These are phyloP conservation scores for Astreopora myriophthalma DNA, from an alignment of 64 coral and sea anemone species.

Conservation along the genomic window DNA sequence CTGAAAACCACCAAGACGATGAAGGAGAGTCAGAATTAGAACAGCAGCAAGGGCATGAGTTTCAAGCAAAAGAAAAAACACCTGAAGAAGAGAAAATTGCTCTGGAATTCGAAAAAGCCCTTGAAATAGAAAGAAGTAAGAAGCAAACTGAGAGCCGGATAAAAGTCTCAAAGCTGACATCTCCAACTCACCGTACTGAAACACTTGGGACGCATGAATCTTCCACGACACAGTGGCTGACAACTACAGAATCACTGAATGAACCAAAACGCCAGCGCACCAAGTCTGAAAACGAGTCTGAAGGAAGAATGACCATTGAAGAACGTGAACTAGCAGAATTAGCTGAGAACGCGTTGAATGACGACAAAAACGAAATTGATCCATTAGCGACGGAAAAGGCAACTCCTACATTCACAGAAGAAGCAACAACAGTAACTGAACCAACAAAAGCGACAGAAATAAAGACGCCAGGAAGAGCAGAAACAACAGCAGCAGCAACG, in stretches of 20 bases:
- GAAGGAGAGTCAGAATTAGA: background rate
- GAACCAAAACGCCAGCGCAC: background rate
- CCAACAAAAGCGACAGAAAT: background rate
- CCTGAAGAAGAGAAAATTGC: background rate
- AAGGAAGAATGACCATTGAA: background rate
- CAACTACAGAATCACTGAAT: background rate
- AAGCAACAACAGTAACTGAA: background rate
- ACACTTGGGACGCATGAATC: background rate
- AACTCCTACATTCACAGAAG: background rate
- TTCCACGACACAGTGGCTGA: background rate
- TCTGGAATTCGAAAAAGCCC: slow-evolving; percentile 9
- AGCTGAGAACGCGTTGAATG: background rate
- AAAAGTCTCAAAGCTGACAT: background rate
- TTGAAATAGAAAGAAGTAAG: slow-evolving; percentile 3
- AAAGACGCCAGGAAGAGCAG: background rate
- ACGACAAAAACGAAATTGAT: background rate
- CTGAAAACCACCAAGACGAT: background rate
- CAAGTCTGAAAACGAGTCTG: background rate
- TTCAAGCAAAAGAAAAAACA: background rate
- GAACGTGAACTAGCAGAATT: slow-evolving; percentile 8
- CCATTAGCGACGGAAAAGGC: background rate
- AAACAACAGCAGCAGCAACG: background rate
- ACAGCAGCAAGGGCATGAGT: background rate
- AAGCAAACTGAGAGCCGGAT: background rate
- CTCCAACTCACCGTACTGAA: background rate